Evolutionary conservation across 2,113 vertebrate genomes (phyloP).

Genomic region (Brachyistius frenatus): DNA sequence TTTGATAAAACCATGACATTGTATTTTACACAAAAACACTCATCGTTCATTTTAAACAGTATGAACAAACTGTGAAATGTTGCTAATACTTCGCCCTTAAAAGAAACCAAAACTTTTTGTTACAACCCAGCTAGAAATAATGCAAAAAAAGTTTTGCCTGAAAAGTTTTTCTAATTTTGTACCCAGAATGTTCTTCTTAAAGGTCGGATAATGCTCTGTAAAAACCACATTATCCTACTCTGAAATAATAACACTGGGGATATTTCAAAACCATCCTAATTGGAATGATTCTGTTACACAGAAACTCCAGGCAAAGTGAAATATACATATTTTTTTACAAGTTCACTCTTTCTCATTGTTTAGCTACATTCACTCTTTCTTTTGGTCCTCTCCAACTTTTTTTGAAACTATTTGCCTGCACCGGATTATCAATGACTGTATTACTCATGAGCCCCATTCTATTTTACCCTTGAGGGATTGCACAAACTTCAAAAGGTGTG

Average conservation of each 20-base stretch:
- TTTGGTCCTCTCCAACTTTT: conserved; percentile 40
- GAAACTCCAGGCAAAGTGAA: background rate
- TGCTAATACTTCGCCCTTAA: background rate
- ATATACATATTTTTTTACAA: conserved; percentile 10
- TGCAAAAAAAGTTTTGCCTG: too few relatives aligned
- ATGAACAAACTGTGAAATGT: too few relatives aligned
- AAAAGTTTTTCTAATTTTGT: too few relatives aligned
- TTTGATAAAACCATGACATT: too few relatives aligned
- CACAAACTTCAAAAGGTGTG: conserved; percentile 74
- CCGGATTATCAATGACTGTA: conserved; percentile 40
- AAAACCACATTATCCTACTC: too few relatives aligned
- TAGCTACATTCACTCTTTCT: conserved; percentile 29
- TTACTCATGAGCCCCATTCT: conserved; percentile 52
- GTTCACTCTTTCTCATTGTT: conserved; percentile 33
- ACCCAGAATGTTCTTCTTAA: too few relatives aligned
- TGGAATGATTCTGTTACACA: conserved; percentile 10
- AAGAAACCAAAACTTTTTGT: background rate
- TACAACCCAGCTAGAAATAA: background rate
- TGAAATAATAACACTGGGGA: too few relatives aligned
- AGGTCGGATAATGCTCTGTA: too few relatives aligned
- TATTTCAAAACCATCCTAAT: too few relatives aligned
- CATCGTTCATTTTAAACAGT: too few relatives aligned
- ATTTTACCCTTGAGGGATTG: conserved; percentile 59
- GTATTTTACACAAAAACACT: too few relatives aligned
- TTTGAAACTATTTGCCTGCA: conserved; percentile 43